Evolutionary conservation across 2,888 invertebrate species (phyloP), one percentile per base, ranked within the genome.

Genomic region (Amphipyra tragopoginis): DNA sequence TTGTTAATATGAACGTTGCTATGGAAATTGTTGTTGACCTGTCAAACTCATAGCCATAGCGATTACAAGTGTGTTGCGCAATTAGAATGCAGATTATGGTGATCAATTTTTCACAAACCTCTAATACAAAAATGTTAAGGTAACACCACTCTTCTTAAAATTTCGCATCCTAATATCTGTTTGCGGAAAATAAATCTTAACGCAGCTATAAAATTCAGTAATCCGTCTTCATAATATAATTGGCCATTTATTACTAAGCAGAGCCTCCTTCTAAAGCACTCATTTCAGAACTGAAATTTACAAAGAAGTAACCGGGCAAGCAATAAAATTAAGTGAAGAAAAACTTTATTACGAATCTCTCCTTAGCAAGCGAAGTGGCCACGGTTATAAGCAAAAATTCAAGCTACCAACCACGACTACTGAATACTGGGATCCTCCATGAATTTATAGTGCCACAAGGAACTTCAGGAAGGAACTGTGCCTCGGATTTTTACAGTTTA

Each of bases 401-500:
- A 34, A 78, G 77, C 60, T 60, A 75, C 64, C 45, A 1, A 50
- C 44, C 58, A 55, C 9, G 51, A 58, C 61, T 50, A 63, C 73
- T 76, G 81, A 82, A 80, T 81, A 76, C 79, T 75, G 56, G 53
- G 60, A 59, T 49, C 73, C 68, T 81, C 76, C 77, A 77, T 85
- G 81, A 88, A 88, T 87, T 88, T 86, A 86, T 86, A 83, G 81
- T 79, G 75, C 76, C 75, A 80, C 80, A 81, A 84, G 80, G 77
- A 86, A 84, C 83, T 82, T 60, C 68, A 81, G 82, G 83, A 85
- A 85, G 83, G 83, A 86, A 86, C 79, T 75, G 72, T 71, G 75
- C 65, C 77, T 72, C 53, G 77, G 77, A 77, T 77, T 84, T 81
- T 77, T 82, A 65, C 56, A 79, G 76, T 77, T 75, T 70, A 68